Evolutionary conservation across 2,113 vertebrate genomes (phyloP).

Genomic region (Microcebus ravelobensis): DNA sequence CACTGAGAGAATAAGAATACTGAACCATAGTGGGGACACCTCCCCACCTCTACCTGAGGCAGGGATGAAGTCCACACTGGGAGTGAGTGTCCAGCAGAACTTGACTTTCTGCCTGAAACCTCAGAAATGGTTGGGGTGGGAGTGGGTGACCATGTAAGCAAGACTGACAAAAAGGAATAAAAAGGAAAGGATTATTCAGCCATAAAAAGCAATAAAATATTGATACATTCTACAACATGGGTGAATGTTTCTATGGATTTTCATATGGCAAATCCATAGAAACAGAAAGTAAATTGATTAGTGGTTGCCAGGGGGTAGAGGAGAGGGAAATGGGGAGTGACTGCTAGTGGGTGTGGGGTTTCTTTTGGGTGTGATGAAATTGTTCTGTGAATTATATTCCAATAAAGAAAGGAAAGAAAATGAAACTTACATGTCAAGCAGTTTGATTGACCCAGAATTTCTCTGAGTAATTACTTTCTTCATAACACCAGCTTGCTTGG

Average conservation of each 20-base stretch:
- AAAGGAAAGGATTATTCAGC: background rate
- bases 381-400: background rate
- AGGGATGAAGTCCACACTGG: fast-evolving
- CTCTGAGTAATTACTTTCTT: background rate
- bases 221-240: background rate
- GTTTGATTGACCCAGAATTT: background rate
- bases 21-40: background rate
- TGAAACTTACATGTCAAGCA: background rate
- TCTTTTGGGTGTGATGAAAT: background rate
- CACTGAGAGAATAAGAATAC: background rate
- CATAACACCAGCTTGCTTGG: background rate
- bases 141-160: background rate
- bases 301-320: background rate
- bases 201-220: background rate
- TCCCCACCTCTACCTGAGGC: background rate
- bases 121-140: background rate
- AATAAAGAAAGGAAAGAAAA: background rate
- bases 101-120: background rate
- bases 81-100: background rate
- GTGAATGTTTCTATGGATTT: no score
- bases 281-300: background rate
- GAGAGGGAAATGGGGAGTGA: background rate
- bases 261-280: background rate
- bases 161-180: background rate
- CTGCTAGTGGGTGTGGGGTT: background rate